Evolutionary conservation across 1,140 invertebrate genomes (phyloP), one percentile per base, ranked within the genome.

Genomic region (Pogonomyrmex californicus): DNA sequence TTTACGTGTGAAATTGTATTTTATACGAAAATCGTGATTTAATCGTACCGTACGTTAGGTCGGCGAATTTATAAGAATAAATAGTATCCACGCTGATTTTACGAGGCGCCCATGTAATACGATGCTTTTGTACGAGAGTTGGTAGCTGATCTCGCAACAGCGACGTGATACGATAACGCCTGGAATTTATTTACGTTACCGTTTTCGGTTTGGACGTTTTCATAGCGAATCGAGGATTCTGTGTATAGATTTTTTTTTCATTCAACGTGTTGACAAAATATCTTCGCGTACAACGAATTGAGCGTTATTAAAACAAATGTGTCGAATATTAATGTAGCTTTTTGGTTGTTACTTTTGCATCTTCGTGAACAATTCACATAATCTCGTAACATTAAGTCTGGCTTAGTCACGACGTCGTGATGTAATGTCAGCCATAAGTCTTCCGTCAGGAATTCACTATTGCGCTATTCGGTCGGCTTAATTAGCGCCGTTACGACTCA

Each of bases 391-490:
- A 30, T 63, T 78, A 44, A 81, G 44, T n/a, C 12, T 12, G 17
- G 49, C 51, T 58, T 30, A 36, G 51, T 73, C 41, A 7, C 68
- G 17, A 10, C 14, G 12, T 23, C 54, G 38, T 70, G 41, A 60
- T 30, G 68, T 41, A 47, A 83, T 60, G 44, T n/a, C 66, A n/a
- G 47, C 68, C 88, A 63, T 90, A 89, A 89, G 90, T 89, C 86
- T 79, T 73, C 63, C 56, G 73, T 36, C 58, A 51, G 51, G 81
- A 86, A 90, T 90, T 90, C 86, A 85, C 83, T 90, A 86, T 81
- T 73, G 51, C 62, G 47, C 73, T 12, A 60, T 62, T 54, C 71
- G 66, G 76, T 38, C 56, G 44, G 33, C 66, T 86, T 90, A 88
- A 88, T 90, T 90, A 68, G 38, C 79, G 58, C 36, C 47, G 68